Conservation (phyloP, 2,113 vertebrate genomes). For the Eolophus roseicapilla region DNA sequence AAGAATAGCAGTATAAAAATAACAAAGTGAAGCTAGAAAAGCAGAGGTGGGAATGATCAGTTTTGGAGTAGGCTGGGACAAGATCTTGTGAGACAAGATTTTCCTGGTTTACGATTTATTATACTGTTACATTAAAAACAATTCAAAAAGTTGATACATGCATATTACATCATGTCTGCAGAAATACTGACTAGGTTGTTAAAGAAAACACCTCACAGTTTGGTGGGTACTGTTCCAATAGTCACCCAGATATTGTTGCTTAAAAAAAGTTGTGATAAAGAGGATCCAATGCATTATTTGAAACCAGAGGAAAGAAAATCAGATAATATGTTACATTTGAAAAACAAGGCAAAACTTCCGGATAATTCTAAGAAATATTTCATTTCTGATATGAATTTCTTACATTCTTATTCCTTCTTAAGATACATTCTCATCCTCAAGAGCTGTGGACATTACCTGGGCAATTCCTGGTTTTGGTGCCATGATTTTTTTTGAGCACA, state of each 20-base stretch:
- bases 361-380: background rate
- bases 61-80: background rate
- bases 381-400: background rate
- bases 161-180: background rate
- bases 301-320: background rate
- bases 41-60: background rate
- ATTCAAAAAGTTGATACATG: background rate
- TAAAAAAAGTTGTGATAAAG: background rate
- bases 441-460: background rate
- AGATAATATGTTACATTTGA: too few species aligned
- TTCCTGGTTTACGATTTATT: background rate
- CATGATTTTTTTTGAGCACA: background rate
- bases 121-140: background rate
- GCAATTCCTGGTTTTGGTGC: background rate
- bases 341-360: background rate
- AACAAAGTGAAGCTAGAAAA: background rate
- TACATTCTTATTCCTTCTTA: fast-evolving
- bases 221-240: background rate
- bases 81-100: background rate
- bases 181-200: background rate
- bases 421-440: background rate
- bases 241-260: background rate
- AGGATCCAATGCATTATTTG: background rate
- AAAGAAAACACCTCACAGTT: background rate
- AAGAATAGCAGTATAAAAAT: background rate